Percentiles rank a stretch among this genome's conserved stretches.
These are phyloP conservation scores for Phylloscopus trochilus DNA, from an alignment of 2,113 vertebrate species.

Conservation along the genomic window DNA sequence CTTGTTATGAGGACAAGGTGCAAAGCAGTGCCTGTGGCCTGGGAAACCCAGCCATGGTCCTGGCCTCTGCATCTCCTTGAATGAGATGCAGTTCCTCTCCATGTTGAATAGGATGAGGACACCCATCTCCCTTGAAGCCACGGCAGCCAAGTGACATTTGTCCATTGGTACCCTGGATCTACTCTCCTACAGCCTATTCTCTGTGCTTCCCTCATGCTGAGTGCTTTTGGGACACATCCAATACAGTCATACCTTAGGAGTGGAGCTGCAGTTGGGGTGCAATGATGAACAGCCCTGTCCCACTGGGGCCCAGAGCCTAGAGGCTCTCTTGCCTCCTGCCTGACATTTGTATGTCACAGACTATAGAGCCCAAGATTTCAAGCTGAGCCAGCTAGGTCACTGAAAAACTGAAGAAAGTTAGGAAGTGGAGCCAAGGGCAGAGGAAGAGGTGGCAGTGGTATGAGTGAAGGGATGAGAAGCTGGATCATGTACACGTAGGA, in stretches of 20 bases:
- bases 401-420: neutral
- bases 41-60: neutral
- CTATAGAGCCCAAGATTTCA: neutral
- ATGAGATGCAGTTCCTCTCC: neutral
- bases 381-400: neutral
- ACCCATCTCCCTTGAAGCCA: neutral
- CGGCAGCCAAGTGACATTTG: neutral
- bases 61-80: neutral
- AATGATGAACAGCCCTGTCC: neutral
- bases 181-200: neutral
- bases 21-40: neutral
- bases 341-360: neutral
- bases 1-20: neutral
- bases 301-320: neutral
- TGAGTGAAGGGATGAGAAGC: neutral
- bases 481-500: neutral
- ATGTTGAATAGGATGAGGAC: neutral
- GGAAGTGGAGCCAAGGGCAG: neutral
- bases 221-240: neutral
- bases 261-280: neutral
- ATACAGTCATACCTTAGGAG: neutral
- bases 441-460: neutral
- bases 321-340: neutral
- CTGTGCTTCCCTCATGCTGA: neutral
- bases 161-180: neutral